phyloP scores from a whole-genome alignment of 2,888 invertebrate species.

The Polydesmus complanatus region DNA sequence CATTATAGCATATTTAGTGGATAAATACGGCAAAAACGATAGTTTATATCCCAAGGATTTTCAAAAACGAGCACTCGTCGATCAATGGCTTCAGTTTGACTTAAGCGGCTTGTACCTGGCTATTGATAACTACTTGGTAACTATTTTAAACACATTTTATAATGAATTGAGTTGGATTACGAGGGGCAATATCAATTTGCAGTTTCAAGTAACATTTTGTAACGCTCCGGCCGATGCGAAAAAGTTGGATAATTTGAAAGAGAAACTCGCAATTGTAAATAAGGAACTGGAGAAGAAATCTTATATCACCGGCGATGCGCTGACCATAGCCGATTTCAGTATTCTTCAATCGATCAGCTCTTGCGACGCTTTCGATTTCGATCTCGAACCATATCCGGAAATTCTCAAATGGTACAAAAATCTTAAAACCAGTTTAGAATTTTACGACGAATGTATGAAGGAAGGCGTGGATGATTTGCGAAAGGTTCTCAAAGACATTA shows the following conservation, averaged over 20 bases:
- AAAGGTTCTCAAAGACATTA: no score
- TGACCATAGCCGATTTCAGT: slow-evolving; percentile 1
- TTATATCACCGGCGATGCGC: slow-evolving; percentile 1
- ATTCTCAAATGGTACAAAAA: not conserved
- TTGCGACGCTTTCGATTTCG: not conserved
- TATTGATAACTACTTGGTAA: slow-evolving; percentile 12
- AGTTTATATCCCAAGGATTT: slow-evolving; percentile 6
- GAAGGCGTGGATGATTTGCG: not conserved
- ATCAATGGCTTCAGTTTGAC: slow-evolving; percentile 9
- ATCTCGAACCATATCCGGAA: not conserved
- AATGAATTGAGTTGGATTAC: no score
- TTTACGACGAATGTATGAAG: not conserved
- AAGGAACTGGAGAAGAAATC: not conserved
- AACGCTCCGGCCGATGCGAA: not conserved
- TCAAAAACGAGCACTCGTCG: slow-evolving; percentile 1
- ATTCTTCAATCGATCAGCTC: not conserved
- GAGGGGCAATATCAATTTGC: not conserved
- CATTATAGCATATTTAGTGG: slow-evolving; percentile 3
- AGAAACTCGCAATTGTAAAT: not conserved
- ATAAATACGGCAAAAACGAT: slow-evolving; percentile 8
- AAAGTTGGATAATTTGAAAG: not conserved
- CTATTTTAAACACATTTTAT: not conserved
- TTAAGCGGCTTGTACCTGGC: not conserved
- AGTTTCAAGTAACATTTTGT: not conserved
- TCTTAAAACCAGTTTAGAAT: no score